Base-by-base conservation (phyloP, 2,797 vertebrate species). In the Cyclura pinguis region DNA sequence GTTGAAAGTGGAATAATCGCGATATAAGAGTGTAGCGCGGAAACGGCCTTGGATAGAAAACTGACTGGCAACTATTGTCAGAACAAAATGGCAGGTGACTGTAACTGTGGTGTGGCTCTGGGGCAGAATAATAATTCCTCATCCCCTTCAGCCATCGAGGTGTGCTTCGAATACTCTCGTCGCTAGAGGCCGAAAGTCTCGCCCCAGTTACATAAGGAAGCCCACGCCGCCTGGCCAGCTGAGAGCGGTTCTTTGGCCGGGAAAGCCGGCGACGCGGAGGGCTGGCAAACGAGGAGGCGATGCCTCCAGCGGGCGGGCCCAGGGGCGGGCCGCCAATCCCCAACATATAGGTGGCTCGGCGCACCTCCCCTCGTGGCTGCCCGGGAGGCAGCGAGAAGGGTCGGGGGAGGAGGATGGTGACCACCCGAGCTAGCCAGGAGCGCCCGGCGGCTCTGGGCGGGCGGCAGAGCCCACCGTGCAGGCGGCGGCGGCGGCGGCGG, bases 231-330 rank as follows among this genome's bases (percentile, higher is more conserved):
- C 52, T 10, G 9, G 10, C 6, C 1, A 52, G 52, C 52, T 12
- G 64, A 86, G 67, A 77, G 89, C 89, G 89, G 80, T 77, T 87
- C 89, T 91, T 91, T 87, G 18, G 80, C 89, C 89, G 89, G 89
- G 89, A 91, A 90, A 87, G 85, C 38, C 35, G 57, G 32, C 14
- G 16, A 47, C 29, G 62, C 1, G 29, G 12, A 6, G 7, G 32
- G 38, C 22, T 6, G 64, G 29, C 10, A 1, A 12, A 14, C 18
- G n/a, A 22, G 29, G 18, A 3, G 55, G 14, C 55, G 55, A 42
- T 59, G 76, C 13, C 67, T 22, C 6, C 89, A 1, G 77, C n/a
- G 13, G 76, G 59, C n/a, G 90, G 78, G 92, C 62, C 52, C 20
- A 55, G 32, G 29, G 55, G 3, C 32, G 50, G 32, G 50, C 18